Conservation (phyloP, 2,888 invertebrate species). For the Psylliodes chrysocephalus region DNA sequence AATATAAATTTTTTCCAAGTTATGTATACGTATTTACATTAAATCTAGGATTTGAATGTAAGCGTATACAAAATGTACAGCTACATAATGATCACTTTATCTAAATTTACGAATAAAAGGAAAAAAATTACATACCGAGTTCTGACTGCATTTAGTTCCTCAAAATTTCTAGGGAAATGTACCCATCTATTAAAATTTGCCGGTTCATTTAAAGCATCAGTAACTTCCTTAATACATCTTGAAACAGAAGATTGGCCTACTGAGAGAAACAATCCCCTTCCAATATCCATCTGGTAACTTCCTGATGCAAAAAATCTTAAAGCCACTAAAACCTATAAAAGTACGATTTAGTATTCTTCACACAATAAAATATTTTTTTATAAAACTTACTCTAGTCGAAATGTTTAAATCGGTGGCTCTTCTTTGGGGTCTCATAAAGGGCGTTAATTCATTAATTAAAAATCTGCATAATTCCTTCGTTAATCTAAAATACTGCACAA, state of each 20-base stretch:
- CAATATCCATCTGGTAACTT: conserved; percentile 20
- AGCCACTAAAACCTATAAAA: conserved; percentile 10
- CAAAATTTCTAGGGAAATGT: too few relatives aligned
- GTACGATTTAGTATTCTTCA: too few relatives aligned
- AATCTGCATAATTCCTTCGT: conserved; percentile 5
- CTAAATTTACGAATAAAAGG: too few relatives aligned
- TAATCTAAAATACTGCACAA: conserved; percentile 12
- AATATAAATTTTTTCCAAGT: neutral
- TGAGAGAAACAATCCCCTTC: conserved; percentile 3
- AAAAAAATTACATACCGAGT: too few relatives aligned
- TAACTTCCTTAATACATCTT: conserved; percentile 15
- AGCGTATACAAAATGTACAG: too few relatives aligned
- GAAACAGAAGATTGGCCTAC: conserved; percentile 10
- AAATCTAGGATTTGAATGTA: too few relatives aligned
- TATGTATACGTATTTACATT: too few relatives aligned
- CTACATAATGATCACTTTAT: too few relatives aligned
- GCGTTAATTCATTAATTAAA: conserved; percentile 2
- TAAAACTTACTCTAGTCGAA: conserved; percentile 4
- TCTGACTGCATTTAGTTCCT: too few relatives aligned
- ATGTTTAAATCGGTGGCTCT: conserved; percentile 13
- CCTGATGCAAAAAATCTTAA: conserved; percentile 3
- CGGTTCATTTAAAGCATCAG: conserved; percentile 17
- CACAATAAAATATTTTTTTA: neutral
- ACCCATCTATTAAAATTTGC: conserved; percentile 2
- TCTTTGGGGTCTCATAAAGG: conserved; percentile 14